Conservation (phyloP, 2,797 vertebrate species). For the Rhodeus uyekii region DNA sequence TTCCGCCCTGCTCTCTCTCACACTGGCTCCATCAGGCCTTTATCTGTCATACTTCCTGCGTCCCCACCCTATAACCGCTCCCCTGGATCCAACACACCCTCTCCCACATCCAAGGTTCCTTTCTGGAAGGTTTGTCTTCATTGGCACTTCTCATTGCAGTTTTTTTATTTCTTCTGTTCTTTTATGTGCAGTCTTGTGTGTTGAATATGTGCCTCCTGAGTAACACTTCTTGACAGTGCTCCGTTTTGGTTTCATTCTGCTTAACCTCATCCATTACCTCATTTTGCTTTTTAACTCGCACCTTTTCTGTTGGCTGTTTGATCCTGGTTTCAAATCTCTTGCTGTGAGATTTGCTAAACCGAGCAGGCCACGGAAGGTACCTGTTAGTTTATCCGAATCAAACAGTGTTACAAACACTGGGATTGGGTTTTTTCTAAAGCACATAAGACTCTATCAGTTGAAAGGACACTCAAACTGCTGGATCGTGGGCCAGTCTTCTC, state of each 20-base stretch:
- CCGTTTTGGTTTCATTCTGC: slow-evolving; percentile 57
- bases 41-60: slow-evolving; percentile 86
- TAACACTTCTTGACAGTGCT: slow-evolving; percentile 45
- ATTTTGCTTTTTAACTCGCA: slow-evolving; percentile 65
- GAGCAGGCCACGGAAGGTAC: slow-evolving; percentile 59
- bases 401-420: slow-evolving; percentile 39
- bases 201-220: slow-evolving; percentile 47
- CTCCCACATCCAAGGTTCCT: slow-evolving; percentile 98
- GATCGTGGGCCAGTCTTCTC: slow-evolving; percentile 67
- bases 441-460: slow-evolving; percentile 58
- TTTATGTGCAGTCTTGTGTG: slow-evolving; percentile 4
- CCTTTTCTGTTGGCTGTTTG: slow-evolving; percentile 52
- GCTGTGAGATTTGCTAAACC: slow-evolving; percentile 65
- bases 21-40: slow-evolving; percentile 93
- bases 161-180: slow-evolving; percentile 43
- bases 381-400: slow-evolving; percentile 4
- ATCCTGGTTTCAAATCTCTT: slow-evolving; percentile 67
- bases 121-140: slow-evolving; percentile 99
- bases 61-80: slow-evolving; percentile 95
- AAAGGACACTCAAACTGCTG: slow-evolving; percentile 79
- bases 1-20: slow-evolving; percentile 94
- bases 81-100: slow-evolving; percentile 95
- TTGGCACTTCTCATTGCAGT: slow-evolving; percentile 69
- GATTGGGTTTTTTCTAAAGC: slow-evolving; percentile 35
- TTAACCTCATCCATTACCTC: slow-evolving; percentile 69